These are phyloP conservation scores for Remorina albescens DNA, from an alignment of 2,797 vertebrate species.

Conservation along the genomic window DNA sequence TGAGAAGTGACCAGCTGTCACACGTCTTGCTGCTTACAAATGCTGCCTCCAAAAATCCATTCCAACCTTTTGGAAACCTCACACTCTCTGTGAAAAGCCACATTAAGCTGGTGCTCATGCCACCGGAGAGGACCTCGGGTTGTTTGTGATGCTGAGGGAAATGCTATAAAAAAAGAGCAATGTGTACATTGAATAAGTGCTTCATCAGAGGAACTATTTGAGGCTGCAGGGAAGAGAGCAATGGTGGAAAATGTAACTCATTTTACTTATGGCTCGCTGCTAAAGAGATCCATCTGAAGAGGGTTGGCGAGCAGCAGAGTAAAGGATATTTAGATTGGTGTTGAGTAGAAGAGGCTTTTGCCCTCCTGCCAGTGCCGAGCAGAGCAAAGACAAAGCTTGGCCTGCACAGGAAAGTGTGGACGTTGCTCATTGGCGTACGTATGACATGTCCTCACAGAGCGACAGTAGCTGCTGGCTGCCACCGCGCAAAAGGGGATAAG, in stretches of 20 bases:
- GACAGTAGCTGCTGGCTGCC: constrained; percentile 31
- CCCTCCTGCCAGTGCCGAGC: constrained; percentile 41
- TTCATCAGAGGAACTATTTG: constrained; percentile 42
- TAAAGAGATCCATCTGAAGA: constrained; percentile 58
- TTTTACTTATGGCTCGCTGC: constrained; percentile 54
- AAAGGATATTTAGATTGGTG: constrained; percentile 61
- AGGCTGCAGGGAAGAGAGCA: constrained; percentile 31
- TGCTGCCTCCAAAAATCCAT: constrained; percentile 33
- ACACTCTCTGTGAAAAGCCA: constrained; percentile 2
- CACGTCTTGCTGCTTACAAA: constrained; percentile 2
- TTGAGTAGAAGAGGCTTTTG: constrained; percentile 46
- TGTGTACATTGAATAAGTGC: constrained; percentile 47
- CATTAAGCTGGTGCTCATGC: constrained; percentile 27
- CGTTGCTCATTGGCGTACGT: constrained; percentile 38
- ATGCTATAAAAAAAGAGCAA: constrained; percentile 40
- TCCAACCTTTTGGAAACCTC: constrained; percentile 24
- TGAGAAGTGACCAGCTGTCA: constrained; percentile 35
- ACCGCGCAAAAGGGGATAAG: background rate
- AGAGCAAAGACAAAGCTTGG: constrained; percentile 13
- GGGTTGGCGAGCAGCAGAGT: constrained; percentile 43
- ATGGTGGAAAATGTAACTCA: constrained; percentile 47
- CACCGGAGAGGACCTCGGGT: constrained; percentile 17
- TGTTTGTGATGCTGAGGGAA: constrained; percentile 28
- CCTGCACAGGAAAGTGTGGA: constrained; percentile 36
- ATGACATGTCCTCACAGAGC: constrained; percentile 30